A percentile compares a stretch with the other conserved stretches of the same genome.
phyloP scores from a whole-genome alignment of 2,797 vertebrate species.

The Malacoctenus gilli region DNA sequence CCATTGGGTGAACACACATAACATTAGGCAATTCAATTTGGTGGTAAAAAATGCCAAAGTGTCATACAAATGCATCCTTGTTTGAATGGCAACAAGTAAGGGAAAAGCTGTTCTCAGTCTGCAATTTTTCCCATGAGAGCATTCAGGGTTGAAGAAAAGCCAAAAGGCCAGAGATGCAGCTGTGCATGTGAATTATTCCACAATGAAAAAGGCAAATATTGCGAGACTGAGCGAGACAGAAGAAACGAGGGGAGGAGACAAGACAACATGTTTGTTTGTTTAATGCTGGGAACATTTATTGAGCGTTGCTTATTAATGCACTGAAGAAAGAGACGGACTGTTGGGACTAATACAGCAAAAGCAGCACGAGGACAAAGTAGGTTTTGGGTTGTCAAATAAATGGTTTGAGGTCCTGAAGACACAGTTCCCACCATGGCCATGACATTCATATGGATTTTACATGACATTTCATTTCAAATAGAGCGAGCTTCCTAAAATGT shows the following conservation, averaged over 20 bases:
- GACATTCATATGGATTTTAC: not conserved
- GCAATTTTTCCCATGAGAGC: conserved; percentile 12
- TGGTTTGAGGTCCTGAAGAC: conserved; percentile 33
- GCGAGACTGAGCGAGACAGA: conserved; percentile 17
- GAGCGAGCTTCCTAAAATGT: too few relatives aligned
- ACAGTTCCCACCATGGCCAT: conserved; percentile 68
- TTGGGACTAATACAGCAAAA: conserved; percentile 32
- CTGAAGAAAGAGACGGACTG: conserved; percentile 17
- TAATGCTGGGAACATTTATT: conserved; percentile 34
- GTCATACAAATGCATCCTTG: conserved; percentile 1
- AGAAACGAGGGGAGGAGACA: conserved; percentile 34
- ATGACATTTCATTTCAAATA: too few relatives aligned
- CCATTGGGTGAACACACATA: conserved; percentile 22
- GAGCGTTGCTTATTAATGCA: conserved; percentile 15
- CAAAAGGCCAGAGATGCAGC: conserved; percentile 32
- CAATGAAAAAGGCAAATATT: conserved; percentile 20
- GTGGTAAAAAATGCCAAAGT: conserved; percentile 17
- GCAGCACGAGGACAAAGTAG: conserved; percentile 26
- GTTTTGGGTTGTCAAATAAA: conserved; percentile 24
- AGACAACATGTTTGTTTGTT: conserved; percentile 36
- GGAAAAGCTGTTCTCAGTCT: conserved; percentile 19
- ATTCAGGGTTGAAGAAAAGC: conserved; percentile 18
- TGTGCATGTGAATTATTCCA: conserved; percentile 29
- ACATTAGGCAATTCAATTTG: not conserved
- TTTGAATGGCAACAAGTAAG: conserved; percentile 25